Conservation (phyloP, 2,797 vertebrate genomes). For the Phataginus tetradactyla region DNA sequence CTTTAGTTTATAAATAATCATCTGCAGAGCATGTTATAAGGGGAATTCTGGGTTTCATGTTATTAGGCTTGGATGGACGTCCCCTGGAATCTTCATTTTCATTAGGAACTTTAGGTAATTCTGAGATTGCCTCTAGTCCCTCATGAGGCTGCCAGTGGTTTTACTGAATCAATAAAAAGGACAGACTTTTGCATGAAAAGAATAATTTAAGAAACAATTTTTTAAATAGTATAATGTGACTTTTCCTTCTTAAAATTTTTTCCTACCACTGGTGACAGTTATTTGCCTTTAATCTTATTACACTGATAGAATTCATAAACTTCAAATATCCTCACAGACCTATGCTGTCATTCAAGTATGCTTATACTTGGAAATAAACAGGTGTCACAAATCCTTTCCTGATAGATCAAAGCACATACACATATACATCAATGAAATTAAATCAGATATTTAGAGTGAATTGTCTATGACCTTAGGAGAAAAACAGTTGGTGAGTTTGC, state of each 20-base stretch:
- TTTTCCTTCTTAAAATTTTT: not conserved
- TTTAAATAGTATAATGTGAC: not conserved
- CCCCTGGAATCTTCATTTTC: not conserved
- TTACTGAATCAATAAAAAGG: not conserved
- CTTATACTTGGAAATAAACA: not conserved
- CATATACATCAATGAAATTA: not conserved
- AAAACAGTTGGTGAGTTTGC: not conserved
- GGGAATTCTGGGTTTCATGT: not conserved
- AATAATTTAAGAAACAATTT: not conserved
- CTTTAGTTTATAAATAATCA: not conserved
- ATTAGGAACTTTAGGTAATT: not conserved
- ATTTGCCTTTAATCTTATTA: not conserved
- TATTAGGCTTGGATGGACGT: not conserved
- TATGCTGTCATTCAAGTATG: conserved; percentile 1
- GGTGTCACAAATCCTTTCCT: not conserved
- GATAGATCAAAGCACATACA: not conserved
- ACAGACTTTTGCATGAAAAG: not conserved
- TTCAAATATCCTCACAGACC: not conserved
- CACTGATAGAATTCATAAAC: not conserved
- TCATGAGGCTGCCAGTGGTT: not conserved
- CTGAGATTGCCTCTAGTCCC: not conserved
- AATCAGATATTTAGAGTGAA: not conserved
- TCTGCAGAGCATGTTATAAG: not conserved
- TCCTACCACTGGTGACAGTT: not conserved
- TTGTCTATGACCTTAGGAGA: not conserved